Evolutionary conservation across 2,113 vertebrate genomes (phyloP), one percentile per base, ranked within the genome.

Genomic region (Corythornis cristatus): DNA sequence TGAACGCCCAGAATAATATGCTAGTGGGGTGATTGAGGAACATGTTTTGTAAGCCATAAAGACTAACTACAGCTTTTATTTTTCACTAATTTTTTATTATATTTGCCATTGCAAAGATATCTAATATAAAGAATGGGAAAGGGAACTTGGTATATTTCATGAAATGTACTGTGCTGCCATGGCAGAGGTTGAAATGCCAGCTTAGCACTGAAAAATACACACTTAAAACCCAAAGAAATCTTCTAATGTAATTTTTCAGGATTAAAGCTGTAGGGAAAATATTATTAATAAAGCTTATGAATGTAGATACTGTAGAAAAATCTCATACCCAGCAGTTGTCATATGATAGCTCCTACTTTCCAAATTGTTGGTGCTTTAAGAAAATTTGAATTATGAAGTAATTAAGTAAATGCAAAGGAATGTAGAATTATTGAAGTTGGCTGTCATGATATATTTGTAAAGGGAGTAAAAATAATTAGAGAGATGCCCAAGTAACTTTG

Each of bases 391-490:
- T 83, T 77, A 67, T 64, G 71, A 60, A 89, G 45, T 82, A 90
- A 77, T 95, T 83, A 96, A 95, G 65, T 56, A 66, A 90, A 91
- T 75, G 86, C 46, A 67, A 87, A 90, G 77, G 92, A 96, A 93
- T 96, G 93, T 19, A 50, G 79, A 77, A 46, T 94, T 95, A 86
- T 75, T 97, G 81, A 89, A 88, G 37, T 93, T 97, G 88, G 84
- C 90, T 95, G 75, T 96, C 94, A n/a, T 31, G 75, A 88, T 92
- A 68, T 96, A 93, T 95, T 96, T 96, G 77, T 96, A 95, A 95
- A 94, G 61, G 75, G 87, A 96, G 87, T 94, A 93, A 93, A 96
- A 96, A 88, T 93, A 96, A 93, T 95, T 97, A 79, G 95, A 18
- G 21, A 82, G 71, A 81, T 93, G 67, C 90, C 90, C 80, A 43